A percentile compares a stretch with the other conserved stretches of the same genome.
These are phyloP conservation scores for Aelia acuminata DNA, from an alignment of 2,888 invertebrate genomes.

Conservation along the genomic window DNA sequence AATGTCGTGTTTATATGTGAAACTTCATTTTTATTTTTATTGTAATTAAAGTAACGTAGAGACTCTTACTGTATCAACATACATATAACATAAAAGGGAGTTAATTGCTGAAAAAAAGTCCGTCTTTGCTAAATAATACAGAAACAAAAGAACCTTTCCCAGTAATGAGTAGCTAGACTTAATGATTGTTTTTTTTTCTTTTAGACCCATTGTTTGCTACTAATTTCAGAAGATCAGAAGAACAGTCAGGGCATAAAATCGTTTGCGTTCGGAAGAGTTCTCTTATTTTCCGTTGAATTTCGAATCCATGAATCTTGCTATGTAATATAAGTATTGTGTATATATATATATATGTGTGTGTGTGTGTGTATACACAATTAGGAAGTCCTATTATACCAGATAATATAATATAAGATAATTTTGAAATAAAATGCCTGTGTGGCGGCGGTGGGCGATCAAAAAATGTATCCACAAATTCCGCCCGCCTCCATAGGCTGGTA, in stretches of 20 bases:
- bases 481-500: no score
- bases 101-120: not conserved
- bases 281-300: not conserved
- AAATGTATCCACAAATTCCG: no score
- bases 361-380: no score
- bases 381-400: no score
- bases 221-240: slow-evolving; percentile 32
- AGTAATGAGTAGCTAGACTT: slow-evolving; percentile 18
- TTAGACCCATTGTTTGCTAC: slow-evolving; percentile 1
- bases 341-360: no score
- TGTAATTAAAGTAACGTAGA: not conserved
- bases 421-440: no score
- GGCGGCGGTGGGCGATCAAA: no score
- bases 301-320: not conserved
- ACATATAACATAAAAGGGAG: not conserved
- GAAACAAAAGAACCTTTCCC: not conserved
- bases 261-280: slow-evolving; percentile 6
- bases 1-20: no score
- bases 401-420: no score
- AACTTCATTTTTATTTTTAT: no score
- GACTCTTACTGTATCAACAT: not conserved
- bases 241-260: slow-evolving; percentile 26
- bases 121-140: slow-evolving; percentile 19
- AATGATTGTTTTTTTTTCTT: slow-evolving; percentile 15
- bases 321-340: not conserved